Percentiles rank a stretch among this genome's conserved stretches.
Conservation (phyloP, 2,888 invertebrate species). For the Lycia hirtaria region DNA sequence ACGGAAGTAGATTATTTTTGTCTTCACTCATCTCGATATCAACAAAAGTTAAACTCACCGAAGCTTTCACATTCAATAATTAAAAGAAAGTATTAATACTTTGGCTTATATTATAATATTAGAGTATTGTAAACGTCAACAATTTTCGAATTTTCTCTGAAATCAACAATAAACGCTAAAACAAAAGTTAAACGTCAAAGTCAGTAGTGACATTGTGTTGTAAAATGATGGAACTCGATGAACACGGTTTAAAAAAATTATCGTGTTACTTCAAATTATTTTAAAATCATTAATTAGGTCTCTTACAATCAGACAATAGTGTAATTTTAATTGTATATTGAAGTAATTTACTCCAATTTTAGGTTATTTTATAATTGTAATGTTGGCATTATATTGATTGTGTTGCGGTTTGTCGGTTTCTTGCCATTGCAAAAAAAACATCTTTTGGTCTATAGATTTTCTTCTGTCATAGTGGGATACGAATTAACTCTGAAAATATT, state of each 20-base stretch:
- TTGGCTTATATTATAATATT: constrained; percentile 37
- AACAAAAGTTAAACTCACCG: constrained; percentile 44
- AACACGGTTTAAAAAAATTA: background rate
- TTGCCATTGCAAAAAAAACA: too few species aligned
- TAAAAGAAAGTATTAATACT: constrained; percentile 15
- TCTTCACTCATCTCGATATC: constrained; percentile 24
- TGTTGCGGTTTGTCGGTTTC: background rate
- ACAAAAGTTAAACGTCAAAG: constrained; percentile 55
- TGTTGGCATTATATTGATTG: constrained; percentile 20
- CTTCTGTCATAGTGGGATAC: too few species aligned
- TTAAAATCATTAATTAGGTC: background rate
- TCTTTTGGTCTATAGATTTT: too few species aligned
- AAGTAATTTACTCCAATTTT: background rate
- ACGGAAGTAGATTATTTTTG: constrained; percentile 60
- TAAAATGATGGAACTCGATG: background rate
- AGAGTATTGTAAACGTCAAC: constrained; percentile 56
- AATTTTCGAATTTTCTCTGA: constrained; percentile 43
- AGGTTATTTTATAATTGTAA: constrained; percentile 20
- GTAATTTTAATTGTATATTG: background rate
- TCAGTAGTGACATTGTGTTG: constrained; percentile 24
- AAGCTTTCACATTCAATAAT: constrained; percentile 16
- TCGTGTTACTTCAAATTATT: background rate
- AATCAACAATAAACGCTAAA: constrained; percentile 51
- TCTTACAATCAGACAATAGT: background rate
- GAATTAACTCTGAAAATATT: too few species aligned